Evolutionary conservation across 1,140 invertebrate genomes (phyloP).

Genomic region (Micrasema minimum): DNA sequence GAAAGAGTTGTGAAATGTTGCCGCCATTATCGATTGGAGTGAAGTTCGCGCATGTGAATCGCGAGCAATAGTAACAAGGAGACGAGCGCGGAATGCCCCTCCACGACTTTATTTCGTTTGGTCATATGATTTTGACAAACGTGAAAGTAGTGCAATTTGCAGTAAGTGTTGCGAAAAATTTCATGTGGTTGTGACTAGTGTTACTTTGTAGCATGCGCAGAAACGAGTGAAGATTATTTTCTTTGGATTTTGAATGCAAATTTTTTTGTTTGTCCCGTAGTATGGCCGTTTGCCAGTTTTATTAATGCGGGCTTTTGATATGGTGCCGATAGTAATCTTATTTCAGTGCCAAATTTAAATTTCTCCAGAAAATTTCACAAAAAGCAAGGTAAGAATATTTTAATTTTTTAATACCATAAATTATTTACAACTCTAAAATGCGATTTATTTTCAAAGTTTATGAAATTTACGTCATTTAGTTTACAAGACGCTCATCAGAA

Average conservation of each 20-base stretch:
- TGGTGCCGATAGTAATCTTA: not conserved
- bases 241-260: constrained; percentile 1
- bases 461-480: not conserved
- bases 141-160: constrained; percentile 14
- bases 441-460: too few species aligned
- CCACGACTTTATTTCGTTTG: not conserved
- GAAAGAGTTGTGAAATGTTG: constrained; percentile 9
- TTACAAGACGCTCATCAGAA: not conserved
- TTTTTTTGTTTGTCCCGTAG: not conserved
- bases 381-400: too few species aligned
- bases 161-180: constrained; percentile 37
- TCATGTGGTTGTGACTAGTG: constrained; percentile 3
- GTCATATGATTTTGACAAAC: constrained; percentile 36
- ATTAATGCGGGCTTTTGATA: not conserved
- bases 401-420: too few species aligned
- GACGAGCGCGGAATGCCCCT: constrained; percentile 3
- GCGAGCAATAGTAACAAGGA: constrained; percentile 15
- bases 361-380: too few species aligned
- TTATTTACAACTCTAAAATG: too few species aligned
- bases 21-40: constrained; percentile 39
- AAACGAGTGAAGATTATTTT: not conserved
- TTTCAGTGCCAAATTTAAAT: too few species aligned
- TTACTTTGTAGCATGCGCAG: not conserved
- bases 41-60: constrained; percentile 38
- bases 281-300: not conserved